Conservation (phyloP, 1,140 invertebrate species). For the Adoxophyes honmai region DNA sequence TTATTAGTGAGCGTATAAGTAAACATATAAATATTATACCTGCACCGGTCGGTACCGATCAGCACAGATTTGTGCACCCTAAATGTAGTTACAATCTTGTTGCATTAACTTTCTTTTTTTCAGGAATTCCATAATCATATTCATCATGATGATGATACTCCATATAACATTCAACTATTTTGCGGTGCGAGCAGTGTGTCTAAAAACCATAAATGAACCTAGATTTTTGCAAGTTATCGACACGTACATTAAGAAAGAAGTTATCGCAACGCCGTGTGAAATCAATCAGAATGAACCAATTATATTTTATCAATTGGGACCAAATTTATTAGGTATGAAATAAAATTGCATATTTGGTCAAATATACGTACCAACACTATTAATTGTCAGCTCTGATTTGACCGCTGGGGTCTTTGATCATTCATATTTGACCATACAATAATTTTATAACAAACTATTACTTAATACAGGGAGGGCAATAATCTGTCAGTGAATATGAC, state of each 20-base stretch:
- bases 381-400: too few relatives aligned
- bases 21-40: too few relatives aligned
- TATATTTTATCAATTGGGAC: slow-evolving; percentile 52
- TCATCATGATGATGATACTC: slow-evolving; percentile 82
- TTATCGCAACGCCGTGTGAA: slow-evolving; percentile 49
- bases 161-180: slow-evolving; percentile 93
- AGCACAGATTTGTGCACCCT: too few relatives aligned
- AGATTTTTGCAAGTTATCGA: slow-evolving; percentile 78
- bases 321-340: slow-evolving; percentile 38
- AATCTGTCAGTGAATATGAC: too few relatives aligned
- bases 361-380: too few relatives aligned
- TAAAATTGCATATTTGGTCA: background rate
- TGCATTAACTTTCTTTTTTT: slow-evolving; percentile 52
- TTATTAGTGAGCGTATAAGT: too few relatives aligned
- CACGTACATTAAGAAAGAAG: slow-evolving; percentile 61
- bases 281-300: slow-evolving; percentile 72
- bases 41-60: too few relatives aligned
- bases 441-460: too few relatives aligned
- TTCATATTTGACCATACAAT: too few relatives aligned
- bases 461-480: too few relatives aligned
- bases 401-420: too few relatives aligned
- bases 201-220: slow-evolving; percentile 89
- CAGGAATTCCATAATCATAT: slow-evolving; percentile 41
- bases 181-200: slow-evolving; percentile 85
- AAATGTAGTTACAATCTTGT: slow-evolving; percentile 14